phyloP scores from a whole-genome alignment of 2,113 vertebrate genomes.

The Centrocercus urophasianus region DNA sequence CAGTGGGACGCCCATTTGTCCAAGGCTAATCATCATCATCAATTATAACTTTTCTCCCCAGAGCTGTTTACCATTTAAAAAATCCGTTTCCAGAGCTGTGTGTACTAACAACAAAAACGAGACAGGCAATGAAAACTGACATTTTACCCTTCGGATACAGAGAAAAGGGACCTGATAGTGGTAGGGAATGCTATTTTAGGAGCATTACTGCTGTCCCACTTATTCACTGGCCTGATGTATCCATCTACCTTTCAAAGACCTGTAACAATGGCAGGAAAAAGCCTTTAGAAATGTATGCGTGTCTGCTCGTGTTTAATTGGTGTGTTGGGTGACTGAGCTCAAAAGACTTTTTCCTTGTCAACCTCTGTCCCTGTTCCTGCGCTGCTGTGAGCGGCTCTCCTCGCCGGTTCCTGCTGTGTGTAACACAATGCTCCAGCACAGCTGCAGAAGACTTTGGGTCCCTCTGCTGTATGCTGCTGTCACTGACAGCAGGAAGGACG shows the following conservation, averaged over 20 bases:
- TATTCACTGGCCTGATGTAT: conserved; percentile 43
- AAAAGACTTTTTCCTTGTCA: background rate
- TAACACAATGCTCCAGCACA: background rate
- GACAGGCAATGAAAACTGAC: background rate
- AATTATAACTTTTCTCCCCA: background rate
- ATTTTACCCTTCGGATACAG: conserved; percentile 19
- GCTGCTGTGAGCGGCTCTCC: background rate
- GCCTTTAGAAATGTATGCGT: background rate
- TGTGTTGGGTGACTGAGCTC: conserved; percentile 17
- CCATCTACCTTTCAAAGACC: background rate
- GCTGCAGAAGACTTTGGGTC: background rate
- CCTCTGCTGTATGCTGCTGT: conserved; percentile 22
- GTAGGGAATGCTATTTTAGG: conserved; percentile 28
- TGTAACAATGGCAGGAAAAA: conserved; percentile 27
- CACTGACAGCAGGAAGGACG: background rate
- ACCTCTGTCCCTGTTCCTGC: conserved; percentile 1
- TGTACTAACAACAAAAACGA: background rate
- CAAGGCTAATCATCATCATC: background rate
- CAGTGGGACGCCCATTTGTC: background rate
- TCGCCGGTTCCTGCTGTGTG: background rate
- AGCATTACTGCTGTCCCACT: conserved; percentile 33
- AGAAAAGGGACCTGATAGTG: background rate
- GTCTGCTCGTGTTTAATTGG: conserved; percentile 34
- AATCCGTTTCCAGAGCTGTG: conserved; percentile 16
- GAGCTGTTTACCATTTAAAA: conserved; percentile 14